Evolutionary conservation across 2,888 invertebrate genomes (phyloP).

Genomic region (Portevinia maculata): DNA sequence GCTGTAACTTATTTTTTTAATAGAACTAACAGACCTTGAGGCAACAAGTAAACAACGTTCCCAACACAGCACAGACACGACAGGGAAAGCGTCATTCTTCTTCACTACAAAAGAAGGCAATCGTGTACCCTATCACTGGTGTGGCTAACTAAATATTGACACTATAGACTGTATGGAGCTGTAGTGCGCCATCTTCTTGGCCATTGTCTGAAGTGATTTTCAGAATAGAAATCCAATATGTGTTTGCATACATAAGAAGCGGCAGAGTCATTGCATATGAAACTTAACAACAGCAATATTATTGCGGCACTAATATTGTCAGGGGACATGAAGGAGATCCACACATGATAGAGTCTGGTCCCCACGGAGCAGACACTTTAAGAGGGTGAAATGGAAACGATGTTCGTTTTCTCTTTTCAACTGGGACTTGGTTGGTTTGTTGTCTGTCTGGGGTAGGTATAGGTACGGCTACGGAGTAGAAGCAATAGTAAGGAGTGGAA

Average conservation of each 20-base stretch:
- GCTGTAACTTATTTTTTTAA: slow-evolving; percentile 66
- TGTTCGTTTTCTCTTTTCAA: slow-evolving; percentile 9
- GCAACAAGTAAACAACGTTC: slow-evolving; percentile 64
- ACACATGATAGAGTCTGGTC: slow-evolving; percentile 1
- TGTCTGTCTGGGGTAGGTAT: slow-evolving; percentile 15
- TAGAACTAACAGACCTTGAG: slow-evolving; percentile 60
- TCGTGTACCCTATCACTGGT: slow-evolving; percentile 9
- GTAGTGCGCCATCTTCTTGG: slow-evolving; percentile 30
- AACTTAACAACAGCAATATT: slow-evolving; percentile 53
- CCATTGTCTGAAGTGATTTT: slow-evolving; percentile 53
- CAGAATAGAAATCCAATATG: background rate
- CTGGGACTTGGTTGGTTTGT: background rate
- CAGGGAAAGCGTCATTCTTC: background rate
- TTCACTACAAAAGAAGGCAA: slow-evolving; percentile 14
- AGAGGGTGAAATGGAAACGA: slow-evolving; percentile 42
- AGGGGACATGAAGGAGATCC: slow-evolving; percentile 24
- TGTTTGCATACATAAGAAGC: slow-evolving; percentile 31
- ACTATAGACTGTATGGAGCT: slow-evolving; percentile 2
- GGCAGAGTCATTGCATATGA: slow-evolving; percentile 25
- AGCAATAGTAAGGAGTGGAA: background rate
- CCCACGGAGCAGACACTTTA: slow-evolving; percentile 29
- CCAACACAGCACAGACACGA: background rate
- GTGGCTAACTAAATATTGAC: slow-evolving; percentile 60
- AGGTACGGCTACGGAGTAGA: too few relatives aligned
- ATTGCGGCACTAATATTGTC: slow-evolving; percentile 53